Evolutionary conservation across 2,797 vertebrate species (phyloP), one percentile per base, ranked within the genome.

Genomic region (Peromyscus eremicus): DNA sequence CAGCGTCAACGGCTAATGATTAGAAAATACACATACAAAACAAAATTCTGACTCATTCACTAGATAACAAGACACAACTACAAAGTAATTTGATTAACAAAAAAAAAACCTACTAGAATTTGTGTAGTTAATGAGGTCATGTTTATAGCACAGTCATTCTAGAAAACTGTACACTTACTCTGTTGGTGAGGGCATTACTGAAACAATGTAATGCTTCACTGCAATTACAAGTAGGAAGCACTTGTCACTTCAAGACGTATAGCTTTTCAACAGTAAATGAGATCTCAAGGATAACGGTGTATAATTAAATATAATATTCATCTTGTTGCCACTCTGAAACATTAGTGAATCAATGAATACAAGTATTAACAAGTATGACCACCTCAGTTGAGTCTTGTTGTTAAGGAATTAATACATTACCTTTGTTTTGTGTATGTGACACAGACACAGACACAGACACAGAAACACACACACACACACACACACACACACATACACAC

Each of bases 201-300:
- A 80, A 70, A 43, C 43, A 93, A 82, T 57, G 27, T 62, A 82
- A 64, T 14, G 32, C 95, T 37, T 89, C 62, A 52, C 11, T 86
- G 62, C 21, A n/a, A 86, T 77, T 76, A 29, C 49, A 62, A 85
- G 14, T 27, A 32, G 37, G 34, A 94, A 81, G 6, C 60, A 29
- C 94, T 94, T 94, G 32, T 92, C 40, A 71, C 37, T 75, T 94
- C 40, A 85, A 81, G 91, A 92, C 85, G 25, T 60, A 79, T 88
- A 23, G 21, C 87, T 92, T 87, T 60, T 4, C 32, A 40, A 73
- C 8, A 87, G 75, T 37, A 77, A 52, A 66, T 77, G 14, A 92
- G 80, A 79, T 57, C 17, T 29, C 6, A 64, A 68, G 95, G 3
- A 60, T 43, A 75, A 12, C 40, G n/a, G 11, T 92, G 16, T 92